phyloP scores from a whole-genome alignment of 2,113 vertebrate genomes.

The Hippopotamus amphibius region DNA sequence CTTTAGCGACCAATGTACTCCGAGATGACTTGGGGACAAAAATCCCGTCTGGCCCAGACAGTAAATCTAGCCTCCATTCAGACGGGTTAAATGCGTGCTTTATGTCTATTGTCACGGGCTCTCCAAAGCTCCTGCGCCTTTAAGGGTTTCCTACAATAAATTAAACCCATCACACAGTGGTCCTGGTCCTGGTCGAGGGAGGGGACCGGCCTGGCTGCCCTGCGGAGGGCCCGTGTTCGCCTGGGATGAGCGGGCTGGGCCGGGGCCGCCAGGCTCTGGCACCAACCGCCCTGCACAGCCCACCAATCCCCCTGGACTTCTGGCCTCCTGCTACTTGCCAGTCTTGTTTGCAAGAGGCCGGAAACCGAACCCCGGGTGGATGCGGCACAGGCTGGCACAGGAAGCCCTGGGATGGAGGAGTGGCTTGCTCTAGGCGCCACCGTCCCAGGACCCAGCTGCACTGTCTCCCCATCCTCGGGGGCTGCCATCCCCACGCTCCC shows the following conservation, averaged over 20 bases:
- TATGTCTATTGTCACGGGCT: slow-evolving; percentile 86
- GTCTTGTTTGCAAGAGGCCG: background rate
- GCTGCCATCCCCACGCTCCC: background rate
- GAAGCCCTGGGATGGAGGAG: background rate
- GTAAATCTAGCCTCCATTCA: slow-evolving; percentile 90
- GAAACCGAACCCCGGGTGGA: background rate
- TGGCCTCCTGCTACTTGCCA: fast-evolving
- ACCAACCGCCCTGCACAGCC: background rate
- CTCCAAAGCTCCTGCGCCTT: slow-evolving; percentile 85
- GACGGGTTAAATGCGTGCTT: slow-evolving; percentile 89
- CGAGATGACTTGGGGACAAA: slow-evolving; percentile 88
- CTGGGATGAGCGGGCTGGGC: background rate
- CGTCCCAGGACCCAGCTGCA: background rate
- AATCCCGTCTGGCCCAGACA: slow-evolving; percentile 88
- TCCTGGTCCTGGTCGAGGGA: background rate
- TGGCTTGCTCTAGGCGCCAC: fast-evolving
- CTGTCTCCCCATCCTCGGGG: fast-evolving
- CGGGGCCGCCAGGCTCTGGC: background rate
- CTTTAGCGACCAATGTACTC: slow-evolving; percentile 89
- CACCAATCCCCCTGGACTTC: background rate
- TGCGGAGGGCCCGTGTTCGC: fast-evolving
- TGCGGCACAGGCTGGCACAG: background rate
- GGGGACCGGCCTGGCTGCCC: fast-evolving
- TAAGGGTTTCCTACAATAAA: slow-evolving; percentile 90
- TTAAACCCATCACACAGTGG: slow-evolving; percentile 82